Conservation (phyloP, 2,113 vertebrate genomes). For the Climacteris rufus region DNA sequence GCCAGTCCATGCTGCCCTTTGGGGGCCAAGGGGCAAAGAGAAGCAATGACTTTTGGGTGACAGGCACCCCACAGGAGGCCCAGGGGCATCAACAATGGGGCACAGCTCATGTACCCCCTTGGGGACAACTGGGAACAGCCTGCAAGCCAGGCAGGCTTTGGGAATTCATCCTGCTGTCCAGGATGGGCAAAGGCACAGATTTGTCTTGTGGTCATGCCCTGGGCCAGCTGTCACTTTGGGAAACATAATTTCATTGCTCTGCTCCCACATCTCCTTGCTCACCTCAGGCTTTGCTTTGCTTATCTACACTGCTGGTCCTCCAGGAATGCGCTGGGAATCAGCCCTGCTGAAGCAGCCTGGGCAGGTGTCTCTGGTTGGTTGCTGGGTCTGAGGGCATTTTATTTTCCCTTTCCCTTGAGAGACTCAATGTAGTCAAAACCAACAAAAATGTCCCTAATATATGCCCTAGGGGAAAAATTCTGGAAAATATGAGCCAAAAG, state of each 20-base stretch:
- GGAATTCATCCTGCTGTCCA: background rate
- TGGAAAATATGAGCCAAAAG: background rate
- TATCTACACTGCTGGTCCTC: background rate
- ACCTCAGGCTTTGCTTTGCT: background rate
- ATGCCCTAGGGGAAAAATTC: background rate
- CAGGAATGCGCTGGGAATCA: background rate
- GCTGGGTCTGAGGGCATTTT: background rate
- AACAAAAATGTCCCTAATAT: background rate
- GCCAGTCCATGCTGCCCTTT: fast-evolving
- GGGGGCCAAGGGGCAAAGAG: background rate
- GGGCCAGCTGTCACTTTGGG: background rate
- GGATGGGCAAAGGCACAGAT: background rate
- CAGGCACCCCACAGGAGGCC: fast-evolving
- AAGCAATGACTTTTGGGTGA: fast-evolving
- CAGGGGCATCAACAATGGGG: background rate
- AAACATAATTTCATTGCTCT: background rate
- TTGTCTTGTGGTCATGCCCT: background rate
- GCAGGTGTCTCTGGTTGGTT: background rate
- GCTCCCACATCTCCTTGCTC: background rate
- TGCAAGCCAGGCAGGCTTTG: background rate
- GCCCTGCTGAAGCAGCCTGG: background rate
- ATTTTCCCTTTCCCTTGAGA: background rate
- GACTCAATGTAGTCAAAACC: background rate
- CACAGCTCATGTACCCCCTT: background rate
- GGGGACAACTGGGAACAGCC: background rate